These are phyloP conservation scores for Rhagium mordax DNA, from an alignment of 2,888 invertebrate species.

Conservation along the genomic window DNA sequence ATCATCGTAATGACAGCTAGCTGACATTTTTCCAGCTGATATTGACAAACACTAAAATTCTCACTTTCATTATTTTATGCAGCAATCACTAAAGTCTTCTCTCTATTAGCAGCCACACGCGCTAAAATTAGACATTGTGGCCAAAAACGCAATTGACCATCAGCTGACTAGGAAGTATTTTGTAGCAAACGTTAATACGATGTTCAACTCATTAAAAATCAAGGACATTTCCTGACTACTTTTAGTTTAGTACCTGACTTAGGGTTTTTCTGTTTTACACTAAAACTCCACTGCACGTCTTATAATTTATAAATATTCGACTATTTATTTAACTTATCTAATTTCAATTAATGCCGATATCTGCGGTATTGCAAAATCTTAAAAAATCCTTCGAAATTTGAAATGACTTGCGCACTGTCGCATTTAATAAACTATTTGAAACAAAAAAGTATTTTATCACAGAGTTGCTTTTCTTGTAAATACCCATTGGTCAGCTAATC, in stretches of 20 bases:
- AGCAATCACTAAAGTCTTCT: conserved; percentile 30
- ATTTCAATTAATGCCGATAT: too few relatives aligned
- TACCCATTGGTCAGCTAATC: too few relatives aligned
- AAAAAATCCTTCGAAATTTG: too few relatives aligned
- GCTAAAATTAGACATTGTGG: conserved; percentile 61
- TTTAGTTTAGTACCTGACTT: conserved; percentile 8
- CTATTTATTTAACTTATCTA: too few relatives aligned
- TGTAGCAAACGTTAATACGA: conserved; percentile 54
- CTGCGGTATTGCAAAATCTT: too few relatives aligned
- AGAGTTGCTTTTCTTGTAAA: too few relatives aligned
- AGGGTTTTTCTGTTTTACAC: conserved; percentile 1
- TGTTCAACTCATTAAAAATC: conserved; percentile 55
- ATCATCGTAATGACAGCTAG: conserved; percentile 62
- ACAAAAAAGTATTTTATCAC: too few relatives aligned
- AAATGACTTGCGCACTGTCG: too few relatives aligned
- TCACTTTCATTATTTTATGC: conserved; percentile 47
- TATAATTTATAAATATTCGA: too few relatives aligned
- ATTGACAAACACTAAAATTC: conserved; percentile 56
- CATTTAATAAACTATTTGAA: too few relatives aligned
- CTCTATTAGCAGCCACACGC: conserved; percentile 39
- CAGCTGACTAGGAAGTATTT: conserved; percentile 66
- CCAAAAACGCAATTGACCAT: conserved; percentile 62
- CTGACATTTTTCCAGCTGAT: conserved; percentile 69
- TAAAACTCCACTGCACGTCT: too few relatives aligned
- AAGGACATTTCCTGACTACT: conserved; percentile 54